These are phyloP conservation scores for Atrina japonica DNA, from an alignment of 2,888 invertebrate genomes.

Conservation along the genomic window DNA sequence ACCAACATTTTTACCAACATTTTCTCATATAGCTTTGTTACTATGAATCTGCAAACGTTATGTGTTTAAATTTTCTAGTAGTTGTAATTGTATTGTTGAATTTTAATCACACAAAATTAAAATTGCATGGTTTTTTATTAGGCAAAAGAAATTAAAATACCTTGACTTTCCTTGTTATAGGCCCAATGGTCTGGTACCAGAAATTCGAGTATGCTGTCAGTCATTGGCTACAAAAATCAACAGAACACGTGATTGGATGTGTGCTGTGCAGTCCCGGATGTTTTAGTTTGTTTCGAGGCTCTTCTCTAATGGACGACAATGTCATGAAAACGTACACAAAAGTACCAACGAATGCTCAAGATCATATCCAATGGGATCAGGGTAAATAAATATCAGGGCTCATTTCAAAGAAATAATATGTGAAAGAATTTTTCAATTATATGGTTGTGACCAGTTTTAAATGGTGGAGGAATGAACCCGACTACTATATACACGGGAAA, in stretches of 20 bases:
- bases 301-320: conserved; percentile 92
- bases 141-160: not conserved
- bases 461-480: too few relatives aligned
- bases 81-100: too few relatives aligned
- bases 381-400: conserved; percentile 80
- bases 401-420: too few relatives aligned
- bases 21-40: too few relatives aligned
- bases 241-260: conserved; percentile 99
- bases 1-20: too few relatives aligned
- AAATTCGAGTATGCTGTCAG: conserved; percentile 99
- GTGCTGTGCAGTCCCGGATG: conserved; percentile 95
- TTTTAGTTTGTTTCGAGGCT: conserved; percentile 92
- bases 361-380: conserved; percentile 95
- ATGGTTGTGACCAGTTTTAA: too few relatives aligned
- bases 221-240: conserved; percentile 99
- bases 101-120: too few relatives aligned
- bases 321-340: conserved; percentile 93
- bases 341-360: conserved; percentile 86
- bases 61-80: too few relatives aligned
- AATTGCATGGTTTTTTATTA: too few relatives aligned
- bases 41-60: too few relatives aligned
- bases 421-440: not conserved
- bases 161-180: conserved; percentile 78
- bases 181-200: conserved; percentile 99
- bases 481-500: not conserved